Percentiles rank a stretch among this genome's conserved stretches.
These are phyloP conservation scores for Cottoperca gobio DNA, from an alignment of 2,797 vertebrate species.

Conservation along the genomic window DNA sequence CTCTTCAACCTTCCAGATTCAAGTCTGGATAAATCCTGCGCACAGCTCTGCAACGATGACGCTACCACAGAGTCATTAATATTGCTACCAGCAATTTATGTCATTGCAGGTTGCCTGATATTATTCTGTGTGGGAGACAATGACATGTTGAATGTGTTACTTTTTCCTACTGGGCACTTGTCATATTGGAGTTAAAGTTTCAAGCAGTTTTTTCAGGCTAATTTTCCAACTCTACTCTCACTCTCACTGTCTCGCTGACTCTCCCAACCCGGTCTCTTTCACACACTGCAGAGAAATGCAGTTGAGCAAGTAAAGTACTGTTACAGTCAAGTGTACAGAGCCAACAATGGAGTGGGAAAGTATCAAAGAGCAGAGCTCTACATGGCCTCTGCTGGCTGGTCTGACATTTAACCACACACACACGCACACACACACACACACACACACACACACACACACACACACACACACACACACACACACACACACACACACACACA, in stretches of 20 bases:
- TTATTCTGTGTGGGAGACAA: slow-evolving; percentile 40
- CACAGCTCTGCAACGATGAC: slow-evolving; percentile 36
- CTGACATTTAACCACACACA: slow-evolving; percentile 34
- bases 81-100: slow-evolving; percentile 54
- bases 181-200: slow-evolving; percentile 19
- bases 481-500: slow-evolving; percentile 1
- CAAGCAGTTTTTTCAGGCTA: slow-evolving; percentile 20
- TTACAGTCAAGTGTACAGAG: slow-evolving; percentile 56
- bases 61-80: slow-evolving; percentile 54
- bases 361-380: slow-evolving; percentile 21
- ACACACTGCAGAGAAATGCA: slow-evolving; percentile 34
- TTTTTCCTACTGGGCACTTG: slow-evolving; percentile 12
- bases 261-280: neutral
- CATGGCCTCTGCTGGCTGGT: slow-evolving; percentile 30
- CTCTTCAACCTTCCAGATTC: slow-evolving; percentile 66
- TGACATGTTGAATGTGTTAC: slow-evolving; percentile 31
- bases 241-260: neutral
- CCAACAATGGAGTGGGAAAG: slow-evolving; percentile 48
- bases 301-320: slow-evolving; percentile 50
- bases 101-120: slow-evolving; percentile 26
- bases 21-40: slow-evolving; percentile 56
- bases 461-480: slow-evolving; percentile 1
- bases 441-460: slow-evolving; percentile 18
- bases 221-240: slow-evolving; percentile 16
- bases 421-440: neutral